A percentile compares a stretch with the other conserved stretches of the same genome.
These are phyloP conservation scores for Pseudorhiza aurosa DNA, from an alignment of 30 jellyfish, hydroid and myxozoan genomes.

Conservation along the genomic window DNA sequence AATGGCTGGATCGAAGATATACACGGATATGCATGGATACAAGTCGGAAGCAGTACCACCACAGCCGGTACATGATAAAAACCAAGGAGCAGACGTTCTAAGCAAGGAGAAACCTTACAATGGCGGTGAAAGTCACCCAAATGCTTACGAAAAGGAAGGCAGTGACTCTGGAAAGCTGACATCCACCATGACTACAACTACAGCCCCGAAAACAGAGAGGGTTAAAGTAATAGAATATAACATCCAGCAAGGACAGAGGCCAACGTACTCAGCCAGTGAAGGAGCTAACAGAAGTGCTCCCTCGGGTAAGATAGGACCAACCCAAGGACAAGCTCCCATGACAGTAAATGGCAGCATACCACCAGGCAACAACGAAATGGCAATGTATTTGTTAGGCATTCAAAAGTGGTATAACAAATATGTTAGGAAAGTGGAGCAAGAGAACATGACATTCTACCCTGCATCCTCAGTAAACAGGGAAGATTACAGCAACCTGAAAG, in stretches of 20 bases:
- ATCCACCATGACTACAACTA: background rate
- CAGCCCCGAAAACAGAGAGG: constrained; percentile 2
- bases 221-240: background rate
- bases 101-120: constrained; percentile 55
- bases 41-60: constrained; percentile 41
- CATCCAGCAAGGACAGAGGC: background rate
- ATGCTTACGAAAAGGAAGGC: constrained; percentile 43
- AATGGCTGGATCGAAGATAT: constrained; percentile 13
- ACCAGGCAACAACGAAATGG: constrained; percentile 45
- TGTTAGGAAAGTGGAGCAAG: constrained; percentile 39
- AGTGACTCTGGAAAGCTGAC: background rate
- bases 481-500: constrained; percentile 24
- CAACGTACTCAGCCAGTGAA: background rate
- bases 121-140: constrained; percentile 36
- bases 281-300: background rate
- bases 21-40: constrained; percentile 5
- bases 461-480: constrained; percentile 32
- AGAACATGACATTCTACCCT: constrained; percentile 68
- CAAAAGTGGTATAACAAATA: constrained; percentile 70
- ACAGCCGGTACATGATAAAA: constrained; percentile 3
- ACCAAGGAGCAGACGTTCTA: constrained; percentile 12
- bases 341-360: constrained; percentile 20
- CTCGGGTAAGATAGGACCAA: background rate
- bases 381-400: constrained; percentile 25
- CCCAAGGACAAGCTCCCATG: background rate